These are phyloP conservation scores for Pterobdella sp. DNA, from an alignment of 2,888 invertebrate species.

Conservation along the genomic window DNA sequence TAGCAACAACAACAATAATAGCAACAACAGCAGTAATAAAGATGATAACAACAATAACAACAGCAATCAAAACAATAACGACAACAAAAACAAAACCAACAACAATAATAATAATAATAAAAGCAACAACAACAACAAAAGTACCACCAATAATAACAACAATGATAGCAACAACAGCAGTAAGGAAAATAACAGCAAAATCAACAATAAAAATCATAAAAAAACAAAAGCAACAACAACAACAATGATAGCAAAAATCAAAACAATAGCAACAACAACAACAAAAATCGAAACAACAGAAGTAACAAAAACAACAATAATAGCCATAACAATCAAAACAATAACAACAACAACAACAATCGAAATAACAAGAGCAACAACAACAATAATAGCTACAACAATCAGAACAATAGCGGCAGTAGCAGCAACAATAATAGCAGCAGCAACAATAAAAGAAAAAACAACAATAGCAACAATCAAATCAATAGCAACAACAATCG, in stretches of 20 bases:
- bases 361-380: not conserved
- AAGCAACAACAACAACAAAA: not conserved
- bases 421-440: not conserved
- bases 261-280: not conserved
- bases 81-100: not conserved
- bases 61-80: not conserved
- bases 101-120: not conserved
- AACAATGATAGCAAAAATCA: not conserved
- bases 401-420: not conserved
- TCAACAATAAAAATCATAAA: no score
- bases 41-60: not conserved
- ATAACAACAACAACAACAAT: not conserved
- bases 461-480: not conserved
- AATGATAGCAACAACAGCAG: not conserved
- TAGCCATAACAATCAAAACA: not conserved
- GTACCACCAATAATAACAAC: not conserved
- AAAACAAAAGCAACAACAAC: not conserved
- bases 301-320: not conserved
- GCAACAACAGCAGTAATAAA: not conserved
- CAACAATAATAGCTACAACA: not conserved
- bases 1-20: constrained; percentile 9
- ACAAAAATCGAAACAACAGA: not conserved
- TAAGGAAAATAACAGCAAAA: no score
- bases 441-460: not conserved
- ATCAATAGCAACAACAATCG: not conserved